A percentile compares a stretch with the other conserved stretches of the same genome.
phyloP scores from a whole-genome alignment of 2,888 invertebrate genomes.

The Prenolepis imparis region DNA sequence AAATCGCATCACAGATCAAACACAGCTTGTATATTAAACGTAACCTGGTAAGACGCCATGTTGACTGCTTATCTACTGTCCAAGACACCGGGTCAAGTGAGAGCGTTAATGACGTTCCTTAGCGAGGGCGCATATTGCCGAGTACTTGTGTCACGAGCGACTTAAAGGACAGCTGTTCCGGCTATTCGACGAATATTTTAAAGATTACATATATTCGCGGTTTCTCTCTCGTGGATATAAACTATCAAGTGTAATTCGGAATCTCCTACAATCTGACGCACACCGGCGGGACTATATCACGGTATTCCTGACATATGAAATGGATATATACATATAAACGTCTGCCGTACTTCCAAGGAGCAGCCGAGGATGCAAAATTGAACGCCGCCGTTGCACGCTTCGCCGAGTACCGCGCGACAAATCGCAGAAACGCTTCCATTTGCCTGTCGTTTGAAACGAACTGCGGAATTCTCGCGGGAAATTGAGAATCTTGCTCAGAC shows the following conservation, averaged over 20 bases:
- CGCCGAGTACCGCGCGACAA: conserved; percentile 59
- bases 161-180: conserved; percentile 11
- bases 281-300: conserved; percentile 59
- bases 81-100: conserved; percentile 58
- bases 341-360: conserved; percentile 44
- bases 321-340: not conserved
- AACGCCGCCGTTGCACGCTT: conserved; percentile 69
- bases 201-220: not conserved
- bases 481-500: conserved; percentile 22
- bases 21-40: conserved; percentile 85
- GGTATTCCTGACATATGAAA: conserved; percentile 61
- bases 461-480: conserved; percentile 33
- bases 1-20: conserved; percentile 86
- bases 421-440: conserved; percentile 56
- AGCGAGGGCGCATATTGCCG: not conserved
- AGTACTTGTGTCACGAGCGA: conserved; percentile 20
- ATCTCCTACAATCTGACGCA: conserved; percentile 63
- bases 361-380: conserved; percentile 73
- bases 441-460: conserved; percentile 52
- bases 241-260: not conserved
- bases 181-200: conserved; percentile 21
- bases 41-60: conserved; percentile 75
- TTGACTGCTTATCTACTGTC: conserved; percentile 78
- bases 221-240: not conserved
- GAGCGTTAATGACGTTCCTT: conserved; percentile 30